These are phyloP conservation scores for Cosmorhoe ocellata DNA, from an alignment of 2,888 invertebrate species.

Conservation along the genomic window DNA sequence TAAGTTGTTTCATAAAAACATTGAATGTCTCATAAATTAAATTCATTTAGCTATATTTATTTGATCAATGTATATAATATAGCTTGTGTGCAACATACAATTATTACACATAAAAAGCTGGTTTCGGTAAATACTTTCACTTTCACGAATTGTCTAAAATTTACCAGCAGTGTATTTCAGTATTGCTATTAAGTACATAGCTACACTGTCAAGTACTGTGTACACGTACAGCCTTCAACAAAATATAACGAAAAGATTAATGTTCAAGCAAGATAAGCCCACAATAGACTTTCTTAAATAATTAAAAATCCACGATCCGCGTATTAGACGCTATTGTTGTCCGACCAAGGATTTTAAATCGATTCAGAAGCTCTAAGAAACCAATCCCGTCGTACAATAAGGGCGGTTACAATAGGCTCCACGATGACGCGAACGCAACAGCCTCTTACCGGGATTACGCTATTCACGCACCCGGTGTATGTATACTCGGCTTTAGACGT, in stretches of 20 bases:
- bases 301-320: slow-evolving; percentile 57
- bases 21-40: too few relatives aligned
- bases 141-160: too few relatives aligned
- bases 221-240: too few relatives aligned
- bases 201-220: too few relatives aligned
- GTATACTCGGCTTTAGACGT: slow-evolving; percentile 21
- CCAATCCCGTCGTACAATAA: slow-evolving; percentile 77
- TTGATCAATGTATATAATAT: too few relatives aligned
- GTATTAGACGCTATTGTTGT: slow-evolving; percentile 72
- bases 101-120: too few relatives aligned
- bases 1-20: too few relatives aligned
- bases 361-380: slow-evolving; percentile 63
- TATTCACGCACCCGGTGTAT: slow-evolving; percentile 54
- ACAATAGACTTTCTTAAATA: slow-evolving; percentile 21
- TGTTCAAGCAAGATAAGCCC: slow-evolving; percentile 15
- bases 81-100: too few relatives aligned
- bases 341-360: slow-evolving; percentile 77
- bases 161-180: too few relatives aligned
- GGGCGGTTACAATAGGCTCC: slow-evolving; percentile 65
- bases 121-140: too few relatives aligned
- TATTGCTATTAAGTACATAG: too few relatives aligned
- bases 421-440: slow-evolving; percentile 63
- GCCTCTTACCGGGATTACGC: slow-evolving; percentile 67
- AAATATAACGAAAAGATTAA: slow-evolving; percentile 3
- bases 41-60: too few relatives aligned